Base-by-base conservation (phyloP, 2,888 invertebrate genomes). In the Drosophila merina region DNA sequence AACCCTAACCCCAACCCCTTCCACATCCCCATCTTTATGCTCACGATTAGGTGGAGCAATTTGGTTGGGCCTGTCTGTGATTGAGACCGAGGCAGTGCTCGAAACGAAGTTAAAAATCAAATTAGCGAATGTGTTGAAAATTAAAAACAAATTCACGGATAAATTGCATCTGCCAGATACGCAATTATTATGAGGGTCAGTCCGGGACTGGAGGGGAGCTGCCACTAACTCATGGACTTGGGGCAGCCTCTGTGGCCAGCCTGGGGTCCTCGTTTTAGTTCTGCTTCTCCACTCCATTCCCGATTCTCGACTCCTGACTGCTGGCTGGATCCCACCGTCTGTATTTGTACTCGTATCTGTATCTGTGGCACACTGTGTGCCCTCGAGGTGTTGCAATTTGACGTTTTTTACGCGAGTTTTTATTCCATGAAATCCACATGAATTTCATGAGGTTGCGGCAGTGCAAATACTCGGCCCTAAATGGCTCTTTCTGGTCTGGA, bases 61-160 rank as follows among this genome's bases (percentile, higher is more conserved):
- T 88, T 88, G 86, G 88, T 62, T 70, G 70, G 38, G 74, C 62
- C 88, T 86, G 87, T 76, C 75, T 79, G 81, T 76, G 88, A 81
- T 79, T 84, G 88, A 83, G 86, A 88, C 88, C 70, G 88, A 88
- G 86, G 84, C 77, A 80, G 81, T 82, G 84, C 77, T 83, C 75
- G 84, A 79, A 89, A 86, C 88, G 88, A 88, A 89, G 90, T 89
- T 90, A 91, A 91, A 91, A 91, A 91, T 91, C 91, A 91, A 91
- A 91, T 91, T 91, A 91, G 91, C 88, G 91, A 91, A 91, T 91
- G 91, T 91, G 91, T 91, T 91, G 91, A 91, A 91, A 91, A 91
- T 91, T 91, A 91, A 91, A 91, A 91, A 91, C 91, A 91, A 91
- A 91, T 91, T 91, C 91, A 89, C 88, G 90, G 90, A 89, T 90